These are phyloP conservation scores for Physeter macrocephalus DNA, from an alignment of 2,113 vertebrate genomes.

Conservation along the genomic window DNA sequence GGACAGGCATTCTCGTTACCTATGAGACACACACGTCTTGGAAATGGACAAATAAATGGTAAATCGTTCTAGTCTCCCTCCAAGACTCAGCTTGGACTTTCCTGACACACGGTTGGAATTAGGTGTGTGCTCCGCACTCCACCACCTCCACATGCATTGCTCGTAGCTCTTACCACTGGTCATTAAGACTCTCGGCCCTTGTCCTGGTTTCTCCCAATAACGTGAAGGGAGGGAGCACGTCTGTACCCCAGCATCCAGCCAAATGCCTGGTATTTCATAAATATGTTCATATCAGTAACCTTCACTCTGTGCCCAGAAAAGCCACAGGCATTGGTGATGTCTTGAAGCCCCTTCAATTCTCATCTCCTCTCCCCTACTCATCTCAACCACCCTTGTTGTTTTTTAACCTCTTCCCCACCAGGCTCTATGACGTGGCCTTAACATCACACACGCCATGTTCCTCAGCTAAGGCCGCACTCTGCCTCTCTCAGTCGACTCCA, in stretches of 20 bases:
- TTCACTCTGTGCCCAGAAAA: not conserved
- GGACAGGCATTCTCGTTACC: not conserved
- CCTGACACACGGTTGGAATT: not conserved
- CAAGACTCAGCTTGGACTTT: not conserved
- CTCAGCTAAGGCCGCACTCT: not conserved
- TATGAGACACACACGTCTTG: not conserved
- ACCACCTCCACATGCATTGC: not conserved
- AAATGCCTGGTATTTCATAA: not conserved
- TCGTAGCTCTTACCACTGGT: too few species aligned
- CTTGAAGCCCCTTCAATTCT: not conserved
- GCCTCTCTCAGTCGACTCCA: not conserved
- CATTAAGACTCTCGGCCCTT: fast-evolving
- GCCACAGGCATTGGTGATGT: not conserved
- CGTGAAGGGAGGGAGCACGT: not conserved
- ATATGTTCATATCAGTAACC: not conserved
- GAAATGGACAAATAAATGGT: not conserved
- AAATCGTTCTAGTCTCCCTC: not conserved
- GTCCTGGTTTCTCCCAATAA: too few species aligned
- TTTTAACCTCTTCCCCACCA: not conserved
- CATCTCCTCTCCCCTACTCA: not conserved
- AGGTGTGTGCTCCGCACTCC: fast-evolving
- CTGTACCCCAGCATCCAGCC: not conserved
- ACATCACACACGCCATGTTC: not conserved
- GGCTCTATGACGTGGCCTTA: not conserved
- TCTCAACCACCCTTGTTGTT: not conserved